These are phyloP conservation scores for Etheostoma perlongum DNA, from an alignment of 2,797 vertebrate genomes.

Conservation along the genomic window DNA sequence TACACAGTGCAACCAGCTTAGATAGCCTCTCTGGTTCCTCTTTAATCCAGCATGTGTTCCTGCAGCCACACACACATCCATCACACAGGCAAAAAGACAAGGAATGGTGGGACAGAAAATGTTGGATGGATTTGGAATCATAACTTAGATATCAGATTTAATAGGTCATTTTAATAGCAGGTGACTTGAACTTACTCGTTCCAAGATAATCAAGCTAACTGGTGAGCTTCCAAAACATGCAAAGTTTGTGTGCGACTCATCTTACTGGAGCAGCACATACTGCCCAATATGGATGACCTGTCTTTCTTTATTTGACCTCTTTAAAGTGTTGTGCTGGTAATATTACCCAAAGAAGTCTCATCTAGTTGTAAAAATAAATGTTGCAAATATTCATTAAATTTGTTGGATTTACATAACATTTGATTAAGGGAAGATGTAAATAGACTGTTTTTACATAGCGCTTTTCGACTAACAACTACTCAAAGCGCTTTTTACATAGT, in stretches of 20 bases:
- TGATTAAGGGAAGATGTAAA: neutral
- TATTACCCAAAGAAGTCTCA: neutral
- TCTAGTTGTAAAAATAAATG: neutral
- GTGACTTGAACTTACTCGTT: neutral
- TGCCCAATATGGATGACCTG: constrained; percentile 9
- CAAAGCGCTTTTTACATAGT: too few relatives aligned
- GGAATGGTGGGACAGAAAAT: constrained; percentile 10
- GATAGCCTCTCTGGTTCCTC: neutral
- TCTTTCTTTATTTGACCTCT: constrained; percentile 24
- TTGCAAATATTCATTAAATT: neutral
- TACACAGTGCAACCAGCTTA: constrained; percentile 2
- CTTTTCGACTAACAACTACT: too few relatives aligned
- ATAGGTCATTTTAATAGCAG: constrained; percentile 34
- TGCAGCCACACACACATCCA: constrained; percentile 26
- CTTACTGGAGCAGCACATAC: constrained; percentile 16
- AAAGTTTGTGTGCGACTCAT: constrained; percentile 20
- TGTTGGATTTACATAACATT: neutral
- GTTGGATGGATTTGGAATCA: constrained; percentile 28
- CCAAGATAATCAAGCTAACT: constrained; percentile 31
- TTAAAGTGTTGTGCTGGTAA: constrained; percentile 18
- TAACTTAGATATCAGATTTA: constrained; percentile 41
- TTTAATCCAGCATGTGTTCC: constrained; percentile 24
- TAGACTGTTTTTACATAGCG: too few relatives aligned
- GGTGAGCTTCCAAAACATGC: constrained; percentile 52
- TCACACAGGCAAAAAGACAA: constrained; percentile 20